Conservation (phyloP, 2,888 invertebrate genomes). For the Bursaphelenchus okinawaensis region DNA sequence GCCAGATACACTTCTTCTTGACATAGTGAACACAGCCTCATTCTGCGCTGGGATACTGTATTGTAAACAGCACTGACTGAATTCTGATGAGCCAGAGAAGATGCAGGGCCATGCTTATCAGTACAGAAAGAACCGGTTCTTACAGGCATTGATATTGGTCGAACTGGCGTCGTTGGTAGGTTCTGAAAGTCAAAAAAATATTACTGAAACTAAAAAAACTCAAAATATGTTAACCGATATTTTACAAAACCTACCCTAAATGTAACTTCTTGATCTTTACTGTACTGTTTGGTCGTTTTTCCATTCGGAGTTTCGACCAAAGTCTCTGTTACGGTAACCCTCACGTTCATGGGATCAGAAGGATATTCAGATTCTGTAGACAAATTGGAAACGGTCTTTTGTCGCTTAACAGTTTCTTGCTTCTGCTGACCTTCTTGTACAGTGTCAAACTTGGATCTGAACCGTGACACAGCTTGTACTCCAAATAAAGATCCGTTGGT, state of each 20-base stretch:
- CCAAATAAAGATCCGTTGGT: slow-evolving; percentile 23
- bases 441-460: slow-evolving; percentile 10
- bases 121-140: background rate
- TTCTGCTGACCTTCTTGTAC: background rate
- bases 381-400: background rate
- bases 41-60: slow-evolving; percentile 14
- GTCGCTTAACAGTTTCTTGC: background rate
- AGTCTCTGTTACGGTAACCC: background rate
- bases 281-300: background rate
- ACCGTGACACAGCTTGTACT: slow-evolving; percentile 18
- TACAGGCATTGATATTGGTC: background rate
- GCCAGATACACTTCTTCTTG: slow-evolving; percentile 40
- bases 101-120: background rate
- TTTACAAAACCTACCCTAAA: slow-evolving; percentile 7
- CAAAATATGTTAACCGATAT: too few relatives aligned
- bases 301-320: background rate
- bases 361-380: slow-evolving; percentile 3
- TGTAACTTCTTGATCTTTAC: background rate
- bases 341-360: slow-evolving; percentile 9
- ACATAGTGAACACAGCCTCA: slow-evolving; percentile 21
- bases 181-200: background rate
- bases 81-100: background rate
- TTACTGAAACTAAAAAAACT: too few relatives aligned
- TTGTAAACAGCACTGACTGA: slow-evolving; percentile 13
- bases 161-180: background rate